These are phyloP conservation scores for Drosophila azteca DNA, from an alignment of 1,140 invertebrate genomes.

Conservation along the genomic window DNA sequence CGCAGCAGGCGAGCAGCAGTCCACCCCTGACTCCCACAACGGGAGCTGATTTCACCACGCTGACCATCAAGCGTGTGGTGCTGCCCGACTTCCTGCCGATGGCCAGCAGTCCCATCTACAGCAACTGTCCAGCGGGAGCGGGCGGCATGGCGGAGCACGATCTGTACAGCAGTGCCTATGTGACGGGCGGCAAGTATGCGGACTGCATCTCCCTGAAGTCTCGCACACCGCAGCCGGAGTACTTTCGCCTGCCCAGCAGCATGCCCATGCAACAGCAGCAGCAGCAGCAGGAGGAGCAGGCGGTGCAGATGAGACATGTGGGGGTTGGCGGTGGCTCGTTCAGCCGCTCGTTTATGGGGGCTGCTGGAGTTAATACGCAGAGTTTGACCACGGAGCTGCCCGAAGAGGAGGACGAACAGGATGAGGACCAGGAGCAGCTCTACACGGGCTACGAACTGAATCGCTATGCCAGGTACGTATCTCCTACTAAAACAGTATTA, in stretches of 20 bases:
- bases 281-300: conserved; percentile 49
- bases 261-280: conserved; percentile 29
- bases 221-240: conserved; percentile 76
- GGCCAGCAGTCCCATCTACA: conserved; percentile 74
- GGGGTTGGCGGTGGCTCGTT: conserved; percentile 6
- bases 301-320: conserved; percentile 72
- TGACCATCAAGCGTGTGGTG: conserved; percentile 80
- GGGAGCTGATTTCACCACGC: conserved; percentile 69
- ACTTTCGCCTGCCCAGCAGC: conserved; percentile 51
- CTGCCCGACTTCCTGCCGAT: conserved; percentile 79
- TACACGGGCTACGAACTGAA: conserved; percentile 78
- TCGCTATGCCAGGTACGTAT: conserved; percentile 74
- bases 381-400: conserved; percentile 81
- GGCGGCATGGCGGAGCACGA: conserved; percentile 54
- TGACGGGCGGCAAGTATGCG: conserved; percentile 64
- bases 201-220: conserved; percentile 79
- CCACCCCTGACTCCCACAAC: neutral
- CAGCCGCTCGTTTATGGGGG: conserved; percentile 54
- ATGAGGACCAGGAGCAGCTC: conserved; percentile 31
- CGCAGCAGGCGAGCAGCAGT: conserved; percentile 1
- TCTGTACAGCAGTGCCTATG: conserved; percentile 74
- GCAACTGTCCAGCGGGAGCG: conserved; percentile 57
- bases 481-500: neutral
- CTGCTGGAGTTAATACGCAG: conserved; percentile 60
- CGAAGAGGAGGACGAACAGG: conserved; percentile 71